These are phyloP conservation scores for Zapus hudsonius DNA, from an alignment of 2,113 vertebrate species.

Conservation along the genomic window DNA sequence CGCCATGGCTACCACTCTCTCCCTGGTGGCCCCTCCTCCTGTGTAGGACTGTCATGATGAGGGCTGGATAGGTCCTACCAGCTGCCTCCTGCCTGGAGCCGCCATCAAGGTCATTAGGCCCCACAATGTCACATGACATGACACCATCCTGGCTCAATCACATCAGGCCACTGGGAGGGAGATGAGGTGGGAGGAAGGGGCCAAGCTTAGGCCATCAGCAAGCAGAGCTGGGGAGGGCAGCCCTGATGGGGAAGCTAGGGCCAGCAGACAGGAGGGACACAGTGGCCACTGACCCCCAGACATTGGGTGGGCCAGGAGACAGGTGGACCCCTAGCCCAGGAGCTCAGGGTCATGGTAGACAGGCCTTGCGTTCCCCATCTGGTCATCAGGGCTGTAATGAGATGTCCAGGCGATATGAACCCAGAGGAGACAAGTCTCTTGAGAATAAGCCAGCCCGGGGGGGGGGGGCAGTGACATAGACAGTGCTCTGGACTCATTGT, in stretches of 20 bases:
- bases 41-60: rapidly evolving
- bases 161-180: neutral
- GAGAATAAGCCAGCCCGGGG: too few species aligned
- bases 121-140: neutral
- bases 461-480: too few species aligned
- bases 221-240: neutral
- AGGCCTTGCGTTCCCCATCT: too few species aligned
- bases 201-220: neutral
- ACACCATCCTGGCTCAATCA: rapidly evolving
- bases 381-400: neutral
- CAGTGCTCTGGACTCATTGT: too few species aligned
- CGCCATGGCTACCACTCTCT: rapidly evolving
- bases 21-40: neutral
- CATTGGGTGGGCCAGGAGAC: neutral
- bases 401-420: neutral
- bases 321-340: neutral
- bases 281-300: neutral
- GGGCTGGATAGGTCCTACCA: neutral
- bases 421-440: too few species aligned
- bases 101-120: neutral
- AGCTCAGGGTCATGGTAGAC: too few species aligned
- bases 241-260: too few species aligned
- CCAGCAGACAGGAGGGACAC: too few species aligned
- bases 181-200: neutral
- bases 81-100: neutral